Evolutionary conservation across 2,888 invertebrate genomes (phyloP), one percentile per base, ranked within the genome.

Genomic region (Habroteleia sp.): DNA sequence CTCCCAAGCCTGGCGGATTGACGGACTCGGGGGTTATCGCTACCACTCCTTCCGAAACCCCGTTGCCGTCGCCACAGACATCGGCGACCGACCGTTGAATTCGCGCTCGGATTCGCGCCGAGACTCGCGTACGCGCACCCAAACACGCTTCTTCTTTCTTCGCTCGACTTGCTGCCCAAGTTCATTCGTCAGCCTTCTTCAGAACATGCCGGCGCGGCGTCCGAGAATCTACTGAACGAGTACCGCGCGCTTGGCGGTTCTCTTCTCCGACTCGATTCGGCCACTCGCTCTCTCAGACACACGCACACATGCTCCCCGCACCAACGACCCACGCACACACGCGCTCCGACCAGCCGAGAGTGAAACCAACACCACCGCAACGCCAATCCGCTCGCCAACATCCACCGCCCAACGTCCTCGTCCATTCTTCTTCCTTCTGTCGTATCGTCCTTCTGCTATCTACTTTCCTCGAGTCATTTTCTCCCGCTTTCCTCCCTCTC

Each of bases 181-280:
- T 80, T 81, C 84, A 80, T n/a, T n/a, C n/a, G n/a, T n/a, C n/a
- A n/a, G n/a, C 83, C 81, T 80, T 81, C 80, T 83, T 85, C 84
- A 85, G 87, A 87, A 85, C 85, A 79, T 86, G 87, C 85, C 87
- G 85, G 85, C 85, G 82, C 87, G 87, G 84, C 87, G 87, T 85
- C 87, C 87, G 86, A 86, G 87, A 85, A 86, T 87, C 87, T 86
- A 87, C 87, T 87, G 87, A 87, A 85, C 86, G 84, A 85, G 82
- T 85, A 84, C 82, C 85, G 87, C n/a, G n/a, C n/a, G n/a, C n/a
- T n/a, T n/a, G n/a, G n/a, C 83, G 80, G 83, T 84, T 84, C 84
- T 85, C 83, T 85, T 85, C 85, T 83, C 83, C 81, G 83, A 80
- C 83, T 81, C 81, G 84, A 83, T 83, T 85, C 84, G 83, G 85